Evolutionary conservation across 35 echinoderm and acorn worm species (phyloP), one percentile per base, ranked within the genome.

Genomic region (Heliocidaris erythrogramma): DNA sequence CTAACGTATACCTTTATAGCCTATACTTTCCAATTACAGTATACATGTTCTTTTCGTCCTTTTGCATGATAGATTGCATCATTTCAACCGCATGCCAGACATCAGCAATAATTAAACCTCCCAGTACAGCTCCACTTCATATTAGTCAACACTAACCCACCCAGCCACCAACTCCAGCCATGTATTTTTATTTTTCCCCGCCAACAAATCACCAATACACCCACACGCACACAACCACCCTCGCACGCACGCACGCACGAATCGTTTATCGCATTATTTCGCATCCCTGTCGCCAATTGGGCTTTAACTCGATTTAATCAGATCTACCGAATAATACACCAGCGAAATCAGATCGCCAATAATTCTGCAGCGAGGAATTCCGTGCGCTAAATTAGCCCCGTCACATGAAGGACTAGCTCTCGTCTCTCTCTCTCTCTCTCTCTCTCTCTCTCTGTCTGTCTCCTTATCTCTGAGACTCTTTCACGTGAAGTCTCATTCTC

Each of bases 301-400:
- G 87, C 30, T 89, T 89, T 89, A 89, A 89, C 87, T 89, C 87
- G 87, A 89, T 89, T 89, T 89, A 89, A 89, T 89, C 87, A 89
- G 87, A 89, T 89, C 87, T 48, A 89, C 31, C 87, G 87, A 89
- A 89, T 89, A 89, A 89, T 89, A 89, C 13, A 89, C 87, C 87
- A 48, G 87, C 87, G 87, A 89, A 89, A 89, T 89, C 87, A 89
- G 87, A 89, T 89, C 87, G 31, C 31, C 47, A 89, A 89, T 89
- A 89, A 89, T 89, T 89, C 87, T 89, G 87, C 47, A 48, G 87
- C 87, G 87, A 48, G 87, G 87, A 31, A 47, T 89, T 89, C 87
- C 87, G 87, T 89, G 87, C 87, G 87, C 87, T 89, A 89, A 89
- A 89, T 89, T 89, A 89, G 87, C 31, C 47, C 31, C 32, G 87